Evolutionary conservation across 2,113 vertebrate species (phyloP), one percentile per base, ranked within the genome.

Genomic region (Hypanus sabinus): DNA sequence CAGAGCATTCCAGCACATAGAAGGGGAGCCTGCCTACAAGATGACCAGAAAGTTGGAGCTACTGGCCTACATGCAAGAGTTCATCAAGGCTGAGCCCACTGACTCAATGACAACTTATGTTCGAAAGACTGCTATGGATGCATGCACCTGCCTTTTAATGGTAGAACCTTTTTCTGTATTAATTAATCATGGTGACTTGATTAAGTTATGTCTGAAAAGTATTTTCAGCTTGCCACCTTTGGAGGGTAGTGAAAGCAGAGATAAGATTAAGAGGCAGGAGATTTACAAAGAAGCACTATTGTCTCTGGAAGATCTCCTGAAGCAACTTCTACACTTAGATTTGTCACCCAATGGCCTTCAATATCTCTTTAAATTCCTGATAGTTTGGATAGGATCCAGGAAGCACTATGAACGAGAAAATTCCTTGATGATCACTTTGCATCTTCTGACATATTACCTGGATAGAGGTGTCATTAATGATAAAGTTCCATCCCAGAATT

Each of bases 11-110:
- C 96, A 94, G 9, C 95, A 92, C 68, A 97, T 97, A 0, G 71
- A 95, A 0, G 97, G 97, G 93, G 96, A 96, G 0, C 95, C 96
- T 30, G 95, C 96, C 94, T 99, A 98, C 95, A 3, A 96, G 94
- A 98, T 99, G 95, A 94, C 96, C 9, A 97, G 96, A 95, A 99
- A 99, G 94, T 97, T 97, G 0, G 98, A 99, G 94, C 97, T 99
- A 5, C 96, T 99, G 88, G 95, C 95, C 0, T 96, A 98, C 77
- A 98, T 99, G 97, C 94, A 99, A 98, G 98, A 99, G 94, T 98
- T 99, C 83, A 98, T 99, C 71, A 98, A 96, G 94, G 97, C 97
- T 0, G 98, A 99, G 93, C 96, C 98, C 0, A 94, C 93, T 2
- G 98, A 99, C 81, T 70, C 94, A 0, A 68, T 99, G 96, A 96